phyloP scores from a whole-genome alignment of 2,888 invertebrate genomes.

The Nephrocerus scutellatus region DNA sequence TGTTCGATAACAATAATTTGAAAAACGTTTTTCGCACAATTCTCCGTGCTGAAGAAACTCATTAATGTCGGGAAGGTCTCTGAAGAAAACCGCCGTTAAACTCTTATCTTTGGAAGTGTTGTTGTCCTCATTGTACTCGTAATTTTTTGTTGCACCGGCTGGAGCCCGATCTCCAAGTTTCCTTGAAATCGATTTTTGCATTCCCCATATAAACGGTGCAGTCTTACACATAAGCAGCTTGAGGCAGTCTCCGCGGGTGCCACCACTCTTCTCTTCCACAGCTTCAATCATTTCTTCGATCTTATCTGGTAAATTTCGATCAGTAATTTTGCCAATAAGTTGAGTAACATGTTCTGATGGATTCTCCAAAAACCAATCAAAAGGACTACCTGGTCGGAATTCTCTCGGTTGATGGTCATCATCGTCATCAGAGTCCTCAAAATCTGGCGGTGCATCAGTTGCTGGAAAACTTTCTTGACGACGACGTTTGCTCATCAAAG shows the following conservation, averaged over 20 bases:
- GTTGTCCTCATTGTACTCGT: conserved; percentile 32
- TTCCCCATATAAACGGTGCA: conserved; percentile 67
- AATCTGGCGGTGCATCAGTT: too few relatives aligned
- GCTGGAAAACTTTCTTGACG: too few relatives aligned
- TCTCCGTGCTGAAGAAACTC: conserved; percentile 57
- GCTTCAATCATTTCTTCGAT: conserved; percentile 56
- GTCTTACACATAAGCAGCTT: conserved; percentile 69
- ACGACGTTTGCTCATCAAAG: conserved; percentile 28
- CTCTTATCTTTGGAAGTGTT: too few relatives aligned
- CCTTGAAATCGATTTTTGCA: conserved; percentile 60
- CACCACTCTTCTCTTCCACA: conserved; percentile 48
- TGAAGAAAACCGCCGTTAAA: conserved; percentile 52
- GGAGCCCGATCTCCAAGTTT: conserved; percentile 27
- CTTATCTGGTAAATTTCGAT: conserved; percentile 56
- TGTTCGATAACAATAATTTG: conserved; percentile 44
- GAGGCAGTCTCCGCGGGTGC: conserved; percentile 64
- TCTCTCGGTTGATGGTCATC: conserved; percentile 33
- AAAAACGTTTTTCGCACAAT: conserved; percentile 57
- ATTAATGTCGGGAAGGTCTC: conserved; percentile 55
- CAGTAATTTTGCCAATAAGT: conserved; percentile 53
- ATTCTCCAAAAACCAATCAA: conserved; percentile 61
- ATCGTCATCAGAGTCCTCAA: not conserved
- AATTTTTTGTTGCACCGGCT: conserved; percentile 29
- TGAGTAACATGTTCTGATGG: conserved; percentile 53
- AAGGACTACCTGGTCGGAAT: conserved; percentile 45